These are phyloP conservation scores for Drosophila ogumai DNA, from an alignment of 1,140 invertebrate species.

Conservation along the genomic window DNA sequence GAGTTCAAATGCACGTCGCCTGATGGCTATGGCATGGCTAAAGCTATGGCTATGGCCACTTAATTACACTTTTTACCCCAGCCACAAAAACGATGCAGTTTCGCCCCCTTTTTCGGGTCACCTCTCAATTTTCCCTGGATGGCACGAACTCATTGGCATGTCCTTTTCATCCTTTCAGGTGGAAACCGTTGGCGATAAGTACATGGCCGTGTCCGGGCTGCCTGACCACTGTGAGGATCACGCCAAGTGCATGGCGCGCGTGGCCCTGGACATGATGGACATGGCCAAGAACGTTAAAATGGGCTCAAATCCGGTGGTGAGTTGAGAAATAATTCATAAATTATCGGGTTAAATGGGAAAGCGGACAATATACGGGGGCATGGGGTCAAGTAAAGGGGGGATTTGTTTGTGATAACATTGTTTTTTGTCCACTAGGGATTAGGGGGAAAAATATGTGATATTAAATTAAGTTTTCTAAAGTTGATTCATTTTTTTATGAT, in stretches of 20 bases:
- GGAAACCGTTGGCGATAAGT: constrained; percentile 99
- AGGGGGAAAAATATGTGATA: background rate
- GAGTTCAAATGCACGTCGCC: constrained; percentile 39
- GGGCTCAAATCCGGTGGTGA: constrained; percentile 94
- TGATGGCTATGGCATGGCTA: constrained; percentile 1
- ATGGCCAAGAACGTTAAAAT: constrained; percentile 93
- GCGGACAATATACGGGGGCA: background rate
- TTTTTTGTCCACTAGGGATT: background rate
- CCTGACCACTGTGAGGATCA: constrained; percentile 96
- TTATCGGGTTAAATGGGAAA: background rate
- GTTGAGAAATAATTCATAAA: constrained; percentile 56
- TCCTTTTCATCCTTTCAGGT: constrained; percentile 88
- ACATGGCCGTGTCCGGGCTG: constrained; percentile 99
- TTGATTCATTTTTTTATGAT: too few relatives aligned
- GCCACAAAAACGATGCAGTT: constrained; percentile 39
- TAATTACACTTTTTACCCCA: constrained; percentile 62
- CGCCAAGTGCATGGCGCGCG: constrained; percentile 95
- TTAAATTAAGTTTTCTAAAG: background rate
- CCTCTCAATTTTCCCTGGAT: constrained; percentile 46
- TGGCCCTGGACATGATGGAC: constrained; percentile 98
- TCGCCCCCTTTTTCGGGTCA: constrained; percentile 40
- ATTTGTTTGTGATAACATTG: rapidly evolving
- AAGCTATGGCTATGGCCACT: constrained; percentile 35
- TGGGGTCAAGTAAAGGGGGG: too few relatives aligned
- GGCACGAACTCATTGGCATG: constrained; percentile 16